Evolutionary conservation across 2,888 invertebrate genomes (phyloP).

Genomic region (Morpho achilles): DNA sequence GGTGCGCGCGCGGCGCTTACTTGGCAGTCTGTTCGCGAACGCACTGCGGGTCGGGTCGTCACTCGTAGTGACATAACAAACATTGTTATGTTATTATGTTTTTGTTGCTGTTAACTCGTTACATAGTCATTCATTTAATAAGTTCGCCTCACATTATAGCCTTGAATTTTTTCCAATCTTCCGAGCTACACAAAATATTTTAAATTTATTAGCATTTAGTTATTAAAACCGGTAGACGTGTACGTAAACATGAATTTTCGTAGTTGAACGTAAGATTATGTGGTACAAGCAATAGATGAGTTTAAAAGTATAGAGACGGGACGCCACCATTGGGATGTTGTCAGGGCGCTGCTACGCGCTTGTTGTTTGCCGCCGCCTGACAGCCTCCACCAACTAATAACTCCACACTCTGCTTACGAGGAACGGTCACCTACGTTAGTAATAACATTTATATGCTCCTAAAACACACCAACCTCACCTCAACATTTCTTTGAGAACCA

Average conservation of each 20-base stretch:
- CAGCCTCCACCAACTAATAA: conserved; percentile 54
- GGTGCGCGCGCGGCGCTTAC: conserved; percentile 45
- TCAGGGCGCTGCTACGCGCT: conserved; percentile 56
- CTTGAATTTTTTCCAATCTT: conserved; percentile 4
- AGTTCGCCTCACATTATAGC: conserved; percentile 2
- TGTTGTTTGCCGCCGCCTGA: conserved; percentile 67
- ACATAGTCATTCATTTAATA: conserved; percentile 3
- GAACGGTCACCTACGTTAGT: conserved; percentile 67
- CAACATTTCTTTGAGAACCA: conserved; percentile 38
- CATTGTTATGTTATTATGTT: conserved; percentile 27
- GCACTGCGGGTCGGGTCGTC: conserved; percentile 55
- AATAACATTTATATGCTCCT: conserved; percentile 34
- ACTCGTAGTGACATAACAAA: conserved; percentile 34
- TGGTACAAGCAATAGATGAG: background rate
- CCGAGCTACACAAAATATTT: background rate
- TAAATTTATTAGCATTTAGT: conserved; percentile 2
- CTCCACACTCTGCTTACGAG: conserved; percentile 50
- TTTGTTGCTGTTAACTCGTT: conserved; percentile 8
- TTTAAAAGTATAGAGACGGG: conserved; percentile 48
- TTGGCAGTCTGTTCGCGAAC: conserved; percentile 63
- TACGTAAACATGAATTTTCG: background rate
- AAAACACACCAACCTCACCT: conserved; percentile 57
- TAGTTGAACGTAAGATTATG: too few species aligned
- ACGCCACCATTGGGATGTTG: conserved; percentile 51
- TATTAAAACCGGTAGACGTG: background rate